phyloP scores from a whole-genome alignment of 1,140 invertebrate species.

The Heliconius eleuchia region DNA sequence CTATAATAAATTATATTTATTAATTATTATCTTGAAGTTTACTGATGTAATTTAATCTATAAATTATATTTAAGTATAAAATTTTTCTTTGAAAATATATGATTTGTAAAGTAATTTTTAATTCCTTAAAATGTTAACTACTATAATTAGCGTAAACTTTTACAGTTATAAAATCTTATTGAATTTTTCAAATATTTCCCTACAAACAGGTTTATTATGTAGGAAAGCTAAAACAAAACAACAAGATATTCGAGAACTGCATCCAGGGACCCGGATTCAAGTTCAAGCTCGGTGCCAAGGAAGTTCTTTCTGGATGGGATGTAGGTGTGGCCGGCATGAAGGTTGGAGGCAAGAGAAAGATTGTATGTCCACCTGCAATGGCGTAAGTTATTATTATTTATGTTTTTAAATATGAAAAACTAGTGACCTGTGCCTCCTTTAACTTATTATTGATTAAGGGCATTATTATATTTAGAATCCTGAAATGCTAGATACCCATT shows the following conservation, averaged over 20 bases:
- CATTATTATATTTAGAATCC: too few species aligned
- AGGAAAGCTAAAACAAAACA: slow-evolving; percentile 89
- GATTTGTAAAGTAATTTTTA: too few species aligned
- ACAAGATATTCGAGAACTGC: slow-evolving; percentile 90
- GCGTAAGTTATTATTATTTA: slow-evolving; percentile 84
- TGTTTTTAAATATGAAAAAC: neutral
- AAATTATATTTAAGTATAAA: too few species aligned
- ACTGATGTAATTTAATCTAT: too few species aligned
- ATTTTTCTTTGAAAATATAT: too few species aligned
- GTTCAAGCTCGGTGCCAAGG: slow-evolving; percentile 90
- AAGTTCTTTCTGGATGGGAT: slow-evolving; percentile 97
- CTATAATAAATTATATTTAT: too few species aligned
- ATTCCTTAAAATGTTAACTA: too few species aligned
- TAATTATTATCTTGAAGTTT: too few species aligned
- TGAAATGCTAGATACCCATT: too few species aligned
- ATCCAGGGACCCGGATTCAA: slow-evolving; percentile 90
- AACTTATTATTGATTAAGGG: too few species aligned
- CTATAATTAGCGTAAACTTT: too few species aligned
- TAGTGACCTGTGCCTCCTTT: too few species aligned
- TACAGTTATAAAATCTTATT: neutral
- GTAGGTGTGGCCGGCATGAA: slow-evolving; percentile 93
- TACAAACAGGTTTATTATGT: slow-evolving; percentile 83
- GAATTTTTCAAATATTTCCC: neutral
- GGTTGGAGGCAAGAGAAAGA: slow-evolving; percentile 93
- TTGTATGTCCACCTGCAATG: slow-evolving; percentile 91